phyloP scores from a whole-genome alignment of 2,888 invertebrate genomes.

The Eucera pruinosa region DNA sequence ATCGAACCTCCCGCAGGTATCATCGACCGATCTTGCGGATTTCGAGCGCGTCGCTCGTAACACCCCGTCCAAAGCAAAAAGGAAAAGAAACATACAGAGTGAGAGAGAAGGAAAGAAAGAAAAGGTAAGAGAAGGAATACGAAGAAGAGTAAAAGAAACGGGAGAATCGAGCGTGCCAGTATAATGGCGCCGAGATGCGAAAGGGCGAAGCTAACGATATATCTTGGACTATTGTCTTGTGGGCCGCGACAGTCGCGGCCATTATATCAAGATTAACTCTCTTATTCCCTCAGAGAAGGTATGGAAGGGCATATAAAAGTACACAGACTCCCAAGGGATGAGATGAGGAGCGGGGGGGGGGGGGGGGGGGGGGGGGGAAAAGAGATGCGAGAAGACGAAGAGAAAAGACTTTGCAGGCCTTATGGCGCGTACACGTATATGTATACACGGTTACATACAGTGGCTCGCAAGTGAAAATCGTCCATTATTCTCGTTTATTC shows the following conservation, averaged over 20 bases:
- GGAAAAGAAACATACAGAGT: constrained; percentile 53
- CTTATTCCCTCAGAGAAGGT: constrained; percentile 78
- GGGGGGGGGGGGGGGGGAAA: constrained; percentile 44
- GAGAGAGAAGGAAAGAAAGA: too few relatives aligned
- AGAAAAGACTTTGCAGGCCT: constrained; percentile 69
- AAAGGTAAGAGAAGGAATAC: too few relatives aligned
- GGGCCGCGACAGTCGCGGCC: constrained; percentile 83
- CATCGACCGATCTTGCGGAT: constrained; percentile 70
- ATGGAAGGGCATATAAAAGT: constrained; percentile 75
- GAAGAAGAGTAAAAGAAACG: constrained; percentile 58
- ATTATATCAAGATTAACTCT: constrained; percentile 84
- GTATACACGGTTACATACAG: constrained; percentile 40
- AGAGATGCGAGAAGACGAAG: constrained; percentile 28
- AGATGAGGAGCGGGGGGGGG: constrained; percentile 62
- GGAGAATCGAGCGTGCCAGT: constrained; percentile 74
- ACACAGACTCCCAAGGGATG: constrained; percentile 72
- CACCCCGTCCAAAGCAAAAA: constrained; percentile 70
- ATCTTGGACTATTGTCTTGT: constrained; percentile 84
- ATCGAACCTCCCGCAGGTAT: constrained; percentile 58
- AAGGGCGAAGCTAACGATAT: constrained; percentile 82
- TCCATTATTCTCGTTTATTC: too few relatives aligned
- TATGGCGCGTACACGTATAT: constrained; percentile 75
- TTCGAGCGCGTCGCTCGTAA: constrained; percentile 62
- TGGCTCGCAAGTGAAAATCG: too few relatives aligned
- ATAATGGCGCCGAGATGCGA: constrained; percentile 78